phyloP scores from a whole-genome alignment of 1,140 invertebrate species.

The Cotesia typhae region DNA sequence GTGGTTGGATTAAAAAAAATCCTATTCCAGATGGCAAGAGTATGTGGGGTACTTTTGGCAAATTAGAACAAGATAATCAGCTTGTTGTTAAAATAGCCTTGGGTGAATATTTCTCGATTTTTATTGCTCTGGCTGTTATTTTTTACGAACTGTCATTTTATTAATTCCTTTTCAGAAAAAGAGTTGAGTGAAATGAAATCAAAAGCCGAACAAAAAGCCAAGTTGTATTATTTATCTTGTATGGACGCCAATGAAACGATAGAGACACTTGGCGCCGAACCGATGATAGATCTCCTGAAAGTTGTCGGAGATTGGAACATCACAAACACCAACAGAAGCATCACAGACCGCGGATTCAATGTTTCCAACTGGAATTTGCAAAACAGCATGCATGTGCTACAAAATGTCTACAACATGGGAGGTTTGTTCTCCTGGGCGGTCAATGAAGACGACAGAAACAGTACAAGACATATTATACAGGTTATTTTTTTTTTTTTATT shows the following conservation, averaged over 20 bases:
- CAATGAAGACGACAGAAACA: constrained; percentile 93
- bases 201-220: constrained; percentile 87
- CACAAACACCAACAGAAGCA: constrained; percentile 70
- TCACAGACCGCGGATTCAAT: constrained; percentile 70
- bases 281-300: constrained; percentile 79
- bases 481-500: constrained; percentile 59
- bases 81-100: constrained; percentile 90
- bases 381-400: constrained; percentile 78
- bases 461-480: constrained; percentile 85
- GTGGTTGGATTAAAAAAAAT: constrained; percentile 90
- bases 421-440: constrained; percentile 92
- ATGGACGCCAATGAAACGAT: constrained; percentile 93
- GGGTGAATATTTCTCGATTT: constrained; percentile 66
- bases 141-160: neutral
- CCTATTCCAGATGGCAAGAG: constrained; percentile 91
- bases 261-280: constrained; percentile 81
- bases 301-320: constrained; percentile 83
- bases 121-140: neutral
- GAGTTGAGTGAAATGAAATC: constrained; percentile 72
- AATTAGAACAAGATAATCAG: constrained; percentile 92
- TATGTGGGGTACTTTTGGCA: constrained; percentile 95
- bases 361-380: constrained; percentile 80
- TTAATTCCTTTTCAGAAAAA: constrained; percentile 63
- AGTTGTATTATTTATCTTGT: constrained; percentile 91
- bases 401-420: constrained; percentile 88